Evolutionary conservation across 35 echinoderm and acorn worm genomes (phyloP), one percentile per base, ranked within the genome.

Genomic region (Anneissia japonica): DNA sequence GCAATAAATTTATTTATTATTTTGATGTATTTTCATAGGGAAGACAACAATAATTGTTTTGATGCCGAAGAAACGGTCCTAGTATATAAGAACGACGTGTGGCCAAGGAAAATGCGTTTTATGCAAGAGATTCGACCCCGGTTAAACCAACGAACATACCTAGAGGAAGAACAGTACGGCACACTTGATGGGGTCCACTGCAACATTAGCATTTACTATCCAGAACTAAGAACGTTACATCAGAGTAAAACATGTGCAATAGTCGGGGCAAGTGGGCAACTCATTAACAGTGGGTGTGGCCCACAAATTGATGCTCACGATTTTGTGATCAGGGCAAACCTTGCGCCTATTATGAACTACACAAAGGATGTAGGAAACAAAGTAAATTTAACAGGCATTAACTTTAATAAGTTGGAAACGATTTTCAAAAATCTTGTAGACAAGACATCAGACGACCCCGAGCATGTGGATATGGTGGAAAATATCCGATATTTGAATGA

Each of bases 251-350:
- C 51, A 36, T 85, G 83, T 30, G 83, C 83, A 7, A 85, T 85
- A 19, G n/a, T 85, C 10, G 83, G 83, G 11, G 72, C 36, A 30
- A 73, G 83, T 26, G 83, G 83, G 37, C 46, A 72, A 74, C 72
- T 85, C 10, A 55, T 29, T 10, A 85, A 85, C 35, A 85, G 83
- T 41, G 83, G 83, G 0, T 85, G 83, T 74, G 83, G 83, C 0
- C 30, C 46, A 74, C 45, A 85, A 34, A 85, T 85, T 38, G 83
- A 85, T 38, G 35, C 83, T 31, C 83, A 85, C 37, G 83, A 85
- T 74, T 85, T 74, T 74, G 55, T 85, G 4, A 73, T 85, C n/a
- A 73, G 83, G 35, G 34, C 72, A 0, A 85, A 85, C 32, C 28
- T 85, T 0, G 51, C 83, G 23, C 46, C 72, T 4, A 33, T 84